Conservation (phyloP, 2,888 invertebrate genomes). For the Platycnemis pennipes region DNA sequence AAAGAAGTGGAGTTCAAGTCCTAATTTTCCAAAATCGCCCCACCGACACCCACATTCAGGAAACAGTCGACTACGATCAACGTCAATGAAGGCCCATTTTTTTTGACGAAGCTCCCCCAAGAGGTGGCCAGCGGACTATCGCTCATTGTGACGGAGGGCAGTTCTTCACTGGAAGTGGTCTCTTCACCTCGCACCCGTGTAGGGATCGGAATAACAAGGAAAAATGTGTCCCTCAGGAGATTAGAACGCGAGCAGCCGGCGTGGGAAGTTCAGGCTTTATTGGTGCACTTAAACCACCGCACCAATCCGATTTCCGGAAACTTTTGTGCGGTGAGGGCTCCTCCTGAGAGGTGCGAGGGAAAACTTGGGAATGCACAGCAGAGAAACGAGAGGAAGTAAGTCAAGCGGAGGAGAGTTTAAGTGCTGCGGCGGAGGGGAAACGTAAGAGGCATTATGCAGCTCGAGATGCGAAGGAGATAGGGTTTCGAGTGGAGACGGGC, state of each 20-base stretch:
- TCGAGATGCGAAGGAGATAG: no score
- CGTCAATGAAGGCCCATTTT: neutral
- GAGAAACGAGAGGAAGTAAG: no score
- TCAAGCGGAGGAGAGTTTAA: neutral
- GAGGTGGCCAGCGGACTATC: neutral
- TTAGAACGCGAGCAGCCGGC: neutral
- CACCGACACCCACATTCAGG: no score
- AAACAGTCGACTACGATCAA: neutral
- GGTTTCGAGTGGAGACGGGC: no score
- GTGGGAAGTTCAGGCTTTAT: neutral
- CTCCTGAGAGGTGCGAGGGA: neutral
- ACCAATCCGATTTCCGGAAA: neutral
- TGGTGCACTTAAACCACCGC: neutral
- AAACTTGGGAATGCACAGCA: neutral
- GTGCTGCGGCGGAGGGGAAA: neutral
- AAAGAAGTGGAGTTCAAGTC: no score
- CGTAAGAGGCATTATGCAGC: no score
- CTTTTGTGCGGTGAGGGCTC: neutral
- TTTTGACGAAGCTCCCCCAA: neutral
- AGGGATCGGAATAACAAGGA: neutral
- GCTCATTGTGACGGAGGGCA: neutral
- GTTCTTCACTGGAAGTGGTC: neutral
- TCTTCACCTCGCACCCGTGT: neutral
- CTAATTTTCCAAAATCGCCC: no score
- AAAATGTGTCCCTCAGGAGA: neutral